phyloP scores from a whole-genome alignment of 2,797 vertebrate genomes.

The Phaenicophaeus curvirostris region DNA sequence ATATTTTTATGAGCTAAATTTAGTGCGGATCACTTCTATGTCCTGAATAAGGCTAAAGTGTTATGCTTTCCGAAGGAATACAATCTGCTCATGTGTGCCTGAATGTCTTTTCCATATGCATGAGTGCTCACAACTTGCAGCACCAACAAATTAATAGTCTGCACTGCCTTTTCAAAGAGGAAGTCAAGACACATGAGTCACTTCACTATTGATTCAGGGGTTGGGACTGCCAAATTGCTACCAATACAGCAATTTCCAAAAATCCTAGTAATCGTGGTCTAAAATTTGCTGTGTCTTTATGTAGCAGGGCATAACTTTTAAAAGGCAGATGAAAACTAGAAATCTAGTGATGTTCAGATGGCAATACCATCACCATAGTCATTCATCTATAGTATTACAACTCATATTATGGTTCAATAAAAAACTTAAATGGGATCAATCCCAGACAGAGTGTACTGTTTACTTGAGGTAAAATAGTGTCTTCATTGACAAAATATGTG shows the following conservation, averaged over 20 bases:
- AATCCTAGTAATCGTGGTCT: neutral
- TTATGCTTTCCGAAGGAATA: neutral
- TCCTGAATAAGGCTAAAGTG: neutral
- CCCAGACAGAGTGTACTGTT: neutral
- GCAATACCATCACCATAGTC: neutral
- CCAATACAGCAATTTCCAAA: constrained; percentile 26
- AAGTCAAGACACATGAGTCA: constrained; percentile 1
- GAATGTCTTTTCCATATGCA: neutral
- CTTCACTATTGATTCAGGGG: constrained; percentile 8
- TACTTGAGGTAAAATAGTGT: neutral
- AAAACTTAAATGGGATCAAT: neutral
- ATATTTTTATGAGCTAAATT: neutral
- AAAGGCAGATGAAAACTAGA: neutral
- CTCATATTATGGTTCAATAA: neutral
- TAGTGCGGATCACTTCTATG: neutral
- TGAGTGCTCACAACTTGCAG: neutral
- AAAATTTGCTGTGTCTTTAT: constrained; percentile 20
- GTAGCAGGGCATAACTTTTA: neutral
- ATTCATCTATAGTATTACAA: neutral
- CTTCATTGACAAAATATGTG: neutral
- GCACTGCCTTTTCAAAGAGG: constrained; percentile 2
- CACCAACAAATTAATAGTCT: constrained; percentile 42
- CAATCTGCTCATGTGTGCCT: neutral
- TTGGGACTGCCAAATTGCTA: neutral
- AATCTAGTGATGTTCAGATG: neutral